These are phyloP conservation scores for Latrodectus elegans DNA, from an alignment of 2,888 invertebrate species.

Conservation along the genomic window DNA sequence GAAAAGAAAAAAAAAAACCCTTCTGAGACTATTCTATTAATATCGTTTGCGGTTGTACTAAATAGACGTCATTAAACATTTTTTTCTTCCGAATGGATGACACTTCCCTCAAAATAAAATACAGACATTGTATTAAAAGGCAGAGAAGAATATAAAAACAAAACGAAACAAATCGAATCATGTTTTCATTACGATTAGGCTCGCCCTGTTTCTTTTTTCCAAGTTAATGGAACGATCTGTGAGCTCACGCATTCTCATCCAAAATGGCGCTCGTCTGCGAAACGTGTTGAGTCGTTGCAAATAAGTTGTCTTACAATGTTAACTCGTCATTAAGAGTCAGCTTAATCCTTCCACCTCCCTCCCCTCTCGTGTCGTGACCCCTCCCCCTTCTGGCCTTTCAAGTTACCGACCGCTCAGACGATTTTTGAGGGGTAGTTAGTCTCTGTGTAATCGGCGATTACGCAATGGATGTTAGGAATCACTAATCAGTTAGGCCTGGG, in stretches of 20 bases:
- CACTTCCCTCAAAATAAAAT: no score
- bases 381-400: neutral
- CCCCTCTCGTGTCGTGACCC: neutral
- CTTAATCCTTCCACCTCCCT: slow-evolving; percentile 11
- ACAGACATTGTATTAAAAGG: no score
- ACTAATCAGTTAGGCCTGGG: slow-evolving; percentile 20
- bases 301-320: slow-evolving; percentile 41
- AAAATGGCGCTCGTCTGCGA: neutral
- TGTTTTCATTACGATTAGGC: no score
- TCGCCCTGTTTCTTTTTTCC: no score
- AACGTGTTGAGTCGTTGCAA: slow-evolving; percentile 24
- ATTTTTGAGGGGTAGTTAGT: neutral
- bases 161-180: no score
- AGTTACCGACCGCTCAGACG: neutral
- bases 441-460: slow-evolving; percentile 45
- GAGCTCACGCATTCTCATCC: slow-evolving; percentile 6
- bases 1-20: no score
- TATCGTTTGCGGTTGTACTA: no score
- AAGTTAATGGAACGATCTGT: neutral
- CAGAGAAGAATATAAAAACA: no score
- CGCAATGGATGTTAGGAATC: slow-evolving; percentile 26
- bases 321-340: slow-evolving; percentile 26
- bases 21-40: no score
- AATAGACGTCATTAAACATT: no score
- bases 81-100: no score